Percentiles rank a stretch among this genome's conserved stretches.
Conservation (phyloP, 1,140 invertebrate species). For the Zaprionus inermis region DNA sequence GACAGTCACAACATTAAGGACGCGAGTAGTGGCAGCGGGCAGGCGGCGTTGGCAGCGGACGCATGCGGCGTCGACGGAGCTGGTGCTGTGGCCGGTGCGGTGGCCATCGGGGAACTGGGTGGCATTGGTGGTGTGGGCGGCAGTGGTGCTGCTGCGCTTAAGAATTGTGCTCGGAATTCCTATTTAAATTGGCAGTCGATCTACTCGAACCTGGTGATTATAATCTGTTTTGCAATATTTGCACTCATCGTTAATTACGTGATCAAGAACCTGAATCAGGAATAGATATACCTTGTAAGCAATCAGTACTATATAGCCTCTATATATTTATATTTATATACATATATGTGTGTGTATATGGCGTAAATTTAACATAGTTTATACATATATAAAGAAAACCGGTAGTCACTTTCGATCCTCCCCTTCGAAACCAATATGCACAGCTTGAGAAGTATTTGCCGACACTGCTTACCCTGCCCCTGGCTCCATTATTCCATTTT, state of each 20-base stretch:
- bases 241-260: conserved; percentile 84
- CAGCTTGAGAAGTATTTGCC: conserved; percentile 69
- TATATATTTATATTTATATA: conserved; percentile 62
- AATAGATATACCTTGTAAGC: conserved; percentile 71
- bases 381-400: conserved; percentile 29
- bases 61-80: conserved; percentile 26
- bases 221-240: conserved; percentile 84
- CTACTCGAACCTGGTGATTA: conserved; percentile 81
- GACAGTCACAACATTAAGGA: conserved; percentile 26
- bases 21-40: conserved; percentile 11
- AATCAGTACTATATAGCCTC: conserved; percentile 63
- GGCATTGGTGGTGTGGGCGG: conserved; percentile 10
- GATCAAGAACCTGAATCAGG: conserved; percentile 84
- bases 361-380: conserved; percentile 70
- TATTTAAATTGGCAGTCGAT: conserved; percentile 83
- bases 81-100: conserved; percentile 19
- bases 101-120: conserved; percentile 31
- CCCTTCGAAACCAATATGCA: conserved; percentile 25
- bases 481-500: background rate
- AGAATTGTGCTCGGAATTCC: conserved; percentile 69
- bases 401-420: conserved; percentile 31
- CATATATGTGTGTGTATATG: conserved; percentile 62
- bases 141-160: conserved; percentile 40
- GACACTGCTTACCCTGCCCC: conserved; percentile 45
- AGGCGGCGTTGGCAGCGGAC: background rate